phyloP scores from a whole-genome alignment of 2,113 vertebrate species.

The Chaenocephalus aceratus region DNA sequence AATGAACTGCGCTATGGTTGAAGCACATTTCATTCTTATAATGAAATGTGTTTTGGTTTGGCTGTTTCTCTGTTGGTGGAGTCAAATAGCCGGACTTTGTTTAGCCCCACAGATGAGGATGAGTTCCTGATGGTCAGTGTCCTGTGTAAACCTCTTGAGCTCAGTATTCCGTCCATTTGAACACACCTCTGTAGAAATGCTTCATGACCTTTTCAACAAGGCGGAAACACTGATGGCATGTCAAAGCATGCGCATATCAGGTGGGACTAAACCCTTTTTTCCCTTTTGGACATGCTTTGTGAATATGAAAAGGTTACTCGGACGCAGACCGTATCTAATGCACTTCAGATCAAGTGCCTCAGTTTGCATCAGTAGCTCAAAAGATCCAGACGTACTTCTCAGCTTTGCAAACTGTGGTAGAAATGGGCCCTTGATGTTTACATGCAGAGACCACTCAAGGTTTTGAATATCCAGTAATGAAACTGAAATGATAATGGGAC shows the following conservation, averaged over 20 bases:
- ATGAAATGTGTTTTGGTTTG: constrained; percentile 35
- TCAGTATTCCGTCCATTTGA: not conserved
- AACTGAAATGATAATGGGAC: not conserved
- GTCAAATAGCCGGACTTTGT: not conserved
- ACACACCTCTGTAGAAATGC: constrained; percentile 19
- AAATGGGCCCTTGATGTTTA: constrained; percentile 19
- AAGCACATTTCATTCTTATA: constrained; percentile 6
- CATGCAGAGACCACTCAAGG: not conserved
- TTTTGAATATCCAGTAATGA: constrained; percentile 5
- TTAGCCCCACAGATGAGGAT: constrained; percentile 2
- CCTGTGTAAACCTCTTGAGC: constrained; percentile 22
- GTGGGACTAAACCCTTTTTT: not conserved
- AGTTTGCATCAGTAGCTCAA: constrained; percentile 2
- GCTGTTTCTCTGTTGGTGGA: constrained; percentile 11
- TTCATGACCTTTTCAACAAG: constrained; percentile 26
- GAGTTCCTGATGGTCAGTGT: not conserved
- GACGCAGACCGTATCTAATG: not conserved
- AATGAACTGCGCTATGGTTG: constrained; percentile 1
- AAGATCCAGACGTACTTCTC: not conserved
- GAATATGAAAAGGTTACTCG: not conserved
- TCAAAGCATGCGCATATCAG: constrained; percentile 4
- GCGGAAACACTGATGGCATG: constrained; percentile 30
- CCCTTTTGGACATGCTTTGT: not conserved
- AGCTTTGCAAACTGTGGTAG: not conserved
- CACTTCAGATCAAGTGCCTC: not conserved